Evolutionary conservation across 2,113 vertebrate genomes (phyloP).

Genomic region (Brachirus orientalis): DNA sequence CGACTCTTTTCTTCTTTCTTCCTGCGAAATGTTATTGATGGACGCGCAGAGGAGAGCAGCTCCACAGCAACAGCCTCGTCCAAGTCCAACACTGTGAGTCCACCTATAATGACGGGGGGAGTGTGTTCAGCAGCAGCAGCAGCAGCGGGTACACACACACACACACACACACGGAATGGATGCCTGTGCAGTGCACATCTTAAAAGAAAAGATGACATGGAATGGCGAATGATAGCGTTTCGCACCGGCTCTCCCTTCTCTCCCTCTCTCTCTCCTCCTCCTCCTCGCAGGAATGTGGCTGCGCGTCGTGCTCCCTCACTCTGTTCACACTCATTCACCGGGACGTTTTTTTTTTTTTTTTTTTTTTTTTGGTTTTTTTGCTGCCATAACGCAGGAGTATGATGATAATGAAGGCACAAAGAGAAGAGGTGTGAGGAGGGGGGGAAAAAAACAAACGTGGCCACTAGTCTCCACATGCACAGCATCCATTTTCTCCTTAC

Average conservation of each 20-base stretch:
- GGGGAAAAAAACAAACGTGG: constrained; percentile 70
- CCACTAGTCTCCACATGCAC: constrained; percentile 64
- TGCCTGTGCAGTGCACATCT: constrained; percentile 56
- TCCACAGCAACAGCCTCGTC: constrained; percentile 43
- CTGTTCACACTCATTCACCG: constrained; percentile 61
- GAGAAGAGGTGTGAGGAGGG: constrained; percentile 45
- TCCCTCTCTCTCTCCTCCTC: constrained; percentile 11
- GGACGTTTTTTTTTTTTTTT: constrained; percentile 47
- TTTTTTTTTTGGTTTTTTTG: neutral
- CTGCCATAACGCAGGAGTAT: constrained; percentile 59
- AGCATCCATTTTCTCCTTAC: constrained; percentile 74
- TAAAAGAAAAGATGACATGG: constrained; percentile 60
- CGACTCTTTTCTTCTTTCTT: constrained; percentile 73
- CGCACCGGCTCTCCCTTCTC: constrained; percentile 13
- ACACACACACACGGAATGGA: constrained; percentile 55
- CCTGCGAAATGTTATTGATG: constrained; percentile 77
- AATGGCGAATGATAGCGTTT: constrained; percentile 75
- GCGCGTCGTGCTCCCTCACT: constrained; percentile 66
- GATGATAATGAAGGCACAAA: constrained; percentile 75
- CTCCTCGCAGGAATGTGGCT: constrained; percentile 71
- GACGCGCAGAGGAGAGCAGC: constrained; percentile 73
- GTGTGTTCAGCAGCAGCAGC: constrained; percentile 56
- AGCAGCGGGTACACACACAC: constrained; percentile 19
- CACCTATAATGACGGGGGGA: constrained; percentile 12
- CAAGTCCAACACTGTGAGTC: neutral